Evolutionary conservation across 2,113 vertebrate genomes (phyloP), one percentile per base, ranked within the genome.

Genomic region (Austrofundulus limnaeus): DNA sequence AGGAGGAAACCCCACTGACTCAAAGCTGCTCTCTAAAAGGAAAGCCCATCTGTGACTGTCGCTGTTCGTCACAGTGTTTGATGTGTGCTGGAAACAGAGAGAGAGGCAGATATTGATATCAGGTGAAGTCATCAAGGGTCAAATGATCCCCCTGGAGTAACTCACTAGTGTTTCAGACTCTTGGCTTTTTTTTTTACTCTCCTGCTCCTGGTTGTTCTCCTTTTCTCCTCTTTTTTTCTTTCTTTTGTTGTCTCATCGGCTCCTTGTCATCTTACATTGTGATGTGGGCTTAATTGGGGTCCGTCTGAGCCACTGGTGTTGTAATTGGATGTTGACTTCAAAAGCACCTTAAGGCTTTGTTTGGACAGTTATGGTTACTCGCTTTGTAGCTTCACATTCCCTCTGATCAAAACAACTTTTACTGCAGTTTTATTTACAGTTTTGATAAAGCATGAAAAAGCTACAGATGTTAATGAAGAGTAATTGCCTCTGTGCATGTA

Each of bases 271-370:
- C 47, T 15, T 42, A 43, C 69, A 49, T 31, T 34, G 37, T 41
- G 52, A 70, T 64, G 38, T 34, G 48, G 47, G 59, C 70, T 78
- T 87, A 88, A 83, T 83, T 85, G 72, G 76, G 31, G 66, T 48
- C 59, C 46, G 24, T 64, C 45, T 61, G 41, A 60, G 71, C 59
- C 65, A 58, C 49, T 13, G 2, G 39, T 54, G 72, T 38, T 56
- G 58, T 83, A 87, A 85, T 88, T 79, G 77, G 42, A 75, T 28
- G 55, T 76, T 77, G 52, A 75, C 49, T 77, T 75, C 62, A 64
- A 56, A 47, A 66, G 59, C 58, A 62, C 58, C 51, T 62, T 59
- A 61, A 25, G 55, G 15, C 60, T 77, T 75, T 66, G 61, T 74
- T 80, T 63, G 23, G 76, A 82, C 66, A 64, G 63, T 61, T 68